Conservation (phyloP, 2,888 invertebrate species). For the Mimumesa dahlbomi region DNA sequence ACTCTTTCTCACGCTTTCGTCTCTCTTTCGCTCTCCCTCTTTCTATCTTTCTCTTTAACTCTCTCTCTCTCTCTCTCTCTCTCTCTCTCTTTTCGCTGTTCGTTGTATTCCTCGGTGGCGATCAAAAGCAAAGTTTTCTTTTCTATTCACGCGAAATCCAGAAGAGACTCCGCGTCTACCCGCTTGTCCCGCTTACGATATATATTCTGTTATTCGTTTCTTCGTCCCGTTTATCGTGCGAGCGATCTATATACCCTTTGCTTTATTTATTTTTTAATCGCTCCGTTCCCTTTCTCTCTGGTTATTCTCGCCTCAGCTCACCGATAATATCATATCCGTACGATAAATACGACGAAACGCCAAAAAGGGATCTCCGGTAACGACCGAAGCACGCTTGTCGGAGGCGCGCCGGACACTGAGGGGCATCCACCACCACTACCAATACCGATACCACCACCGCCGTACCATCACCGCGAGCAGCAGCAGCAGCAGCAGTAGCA, state of each 20-base stretch:
- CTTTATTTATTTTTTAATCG: too few relatives aligned
- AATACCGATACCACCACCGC: slow-evolving; percentile 62
- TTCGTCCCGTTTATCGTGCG: too few relatives aligned
- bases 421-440: slow-evolving; percentile 78
- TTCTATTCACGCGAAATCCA: background rate
- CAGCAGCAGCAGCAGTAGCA: slow-evolving; percentile 55
- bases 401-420: slow-evolving; percentile 80
- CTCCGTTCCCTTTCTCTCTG: too few relatives aligned
- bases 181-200: too few relatives aligned
- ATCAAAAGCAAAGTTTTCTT: too few relatives aligned
- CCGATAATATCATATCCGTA: slow-evolving; percentile 61
- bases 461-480: slow-evolving; percentile 63
- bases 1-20: background rate
- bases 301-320: too few relatives aligned
- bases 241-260: too few relatives aligned
- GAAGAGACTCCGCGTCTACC: too few relatives aligned
- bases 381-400: slow-evolving; percentile 79
- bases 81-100: background rate
- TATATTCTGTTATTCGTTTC: too few relatives aligned
- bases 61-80: slow-evolving; percentile 8
- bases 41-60: background rate
- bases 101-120: background rate
- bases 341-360: slow-evolving; percentile 62
- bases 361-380: slow-evolving; percentile 63
- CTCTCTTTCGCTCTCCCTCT: background rate